Base-by-base conservation (phyloP, 2,113 vertebrate species). In the Phoenicopterus ruber region DNA sequence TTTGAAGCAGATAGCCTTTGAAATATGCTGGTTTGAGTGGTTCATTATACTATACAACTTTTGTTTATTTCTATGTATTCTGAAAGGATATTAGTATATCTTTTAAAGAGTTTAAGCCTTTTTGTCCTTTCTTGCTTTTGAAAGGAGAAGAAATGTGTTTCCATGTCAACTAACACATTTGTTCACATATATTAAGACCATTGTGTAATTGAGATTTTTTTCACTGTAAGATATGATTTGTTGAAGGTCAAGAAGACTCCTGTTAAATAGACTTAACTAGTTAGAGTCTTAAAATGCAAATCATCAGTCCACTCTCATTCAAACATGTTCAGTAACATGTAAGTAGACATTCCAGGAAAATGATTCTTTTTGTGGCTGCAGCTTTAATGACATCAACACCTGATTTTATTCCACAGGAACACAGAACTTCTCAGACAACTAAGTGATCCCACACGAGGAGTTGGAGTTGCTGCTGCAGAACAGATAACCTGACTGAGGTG, bases 1-100 rank as follows among this genome's bases (percentile, higher is more conserved):
- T 82, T 94, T 96, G 93, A 93, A 93, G 82, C 88, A 49, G 58
- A 79, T 93, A 91, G 58, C 46, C 85, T 96, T 96, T 95, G 92
- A 95, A 94, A 92, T 94, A 44, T 28, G 6, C 82, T 66, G 42
- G 46, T 82, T 90, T 83, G 66, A 86, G 67, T 88, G 26, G 55
- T 73, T 94, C 22, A 2, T 77, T 96, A 85, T 82, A 24, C 52
- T 80, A 9, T 38, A 40, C 6, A 90, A 94, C 78, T 86, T 96
- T 29, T 88, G 40, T 96, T 96, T 93, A 58, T 92, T 90, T 85
- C 85, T 86, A 7, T 86, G 32, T 88, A 42, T 88, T 94, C 71
- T 82, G 79, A 82, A 94, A 88, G 82, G 71, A 73, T 90, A 90
- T 73, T 88, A 90, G 70, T 90, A 17, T 50, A 54, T 72, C 40